Conservation (phyloP, 2,797 vertebrate genomes). For the Microhierax caerulescens region DNA sequence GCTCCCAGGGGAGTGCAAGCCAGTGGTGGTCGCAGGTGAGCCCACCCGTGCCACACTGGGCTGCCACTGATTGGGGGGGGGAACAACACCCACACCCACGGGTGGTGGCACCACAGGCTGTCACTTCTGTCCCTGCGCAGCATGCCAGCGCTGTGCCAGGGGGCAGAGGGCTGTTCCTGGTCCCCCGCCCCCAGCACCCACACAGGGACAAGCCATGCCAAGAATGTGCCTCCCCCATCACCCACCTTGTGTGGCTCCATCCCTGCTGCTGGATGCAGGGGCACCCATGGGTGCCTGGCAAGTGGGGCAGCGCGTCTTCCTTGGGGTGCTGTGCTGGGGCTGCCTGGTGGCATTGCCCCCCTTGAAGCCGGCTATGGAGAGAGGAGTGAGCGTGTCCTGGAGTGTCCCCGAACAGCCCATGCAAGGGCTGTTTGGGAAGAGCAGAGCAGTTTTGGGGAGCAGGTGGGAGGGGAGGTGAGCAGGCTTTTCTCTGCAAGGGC, state of each 20-base stretch:
- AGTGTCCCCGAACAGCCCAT: accelerated
- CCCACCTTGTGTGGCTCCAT: background rate
- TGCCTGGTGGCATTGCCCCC: accelerated
- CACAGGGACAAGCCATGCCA: accelerated
- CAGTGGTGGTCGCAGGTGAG: background rate
- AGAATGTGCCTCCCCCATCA: background rate
- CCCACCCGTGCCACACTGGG: background rate
- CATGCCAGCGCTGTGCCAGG: accelerated
- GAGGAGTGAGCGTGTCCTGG: accelerated
- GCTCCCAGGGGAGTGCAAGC: accelerated
- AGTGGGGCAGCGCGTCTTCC: background rate
- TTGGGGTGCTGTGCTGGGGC: background rate
- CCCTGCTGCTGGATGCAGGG: accelerated
- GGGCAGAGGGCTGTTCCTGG: background rate
- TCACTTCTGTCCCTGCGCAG: background rate
- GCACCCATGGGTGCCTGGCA: background rate
- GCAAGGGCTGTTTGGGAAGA: background rate
- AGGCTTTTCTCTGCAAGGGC: background rate
- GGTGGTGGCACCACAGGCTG: background rate
- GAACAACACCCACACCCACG: accelerated
- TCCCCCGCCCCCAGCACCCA: accelerated
- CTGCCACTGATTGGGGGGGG: background rate
- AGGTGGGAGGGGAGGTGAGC: background rate
- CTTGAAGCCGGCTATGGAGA: background rate
- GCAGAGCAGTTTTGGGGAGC: accelerated